Base-by-base conservation (phyloP, 2,797 vertebrate genomes). In the Malacoraja senta region DNA sequence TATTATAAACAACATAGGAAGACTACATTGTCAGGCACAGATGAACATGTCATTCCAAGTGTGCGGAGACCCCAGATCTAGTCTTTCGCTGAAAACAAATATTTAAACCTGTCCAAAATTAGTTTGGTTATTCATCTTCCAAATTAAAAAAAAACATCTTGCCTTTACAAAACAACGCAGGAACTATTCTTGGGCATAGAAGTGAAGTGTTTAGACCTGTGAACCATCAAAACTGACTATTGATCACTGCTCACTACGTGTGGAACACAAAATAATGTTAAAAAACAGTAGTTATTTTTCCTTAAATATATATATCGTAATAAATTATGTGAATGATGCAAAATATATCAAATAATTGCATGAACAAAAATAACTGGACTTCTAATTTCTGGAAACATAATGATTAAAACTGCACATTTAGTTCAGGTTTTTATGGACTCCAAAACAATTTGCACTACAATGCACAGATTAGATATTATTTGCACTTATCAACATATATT, bases 281-380 rank as follows among this genome's bases (percentile, higher is more conserved):
- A 12, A 35, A 35, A 35, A 35, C n/a, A 17, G 65, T 35, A 19
- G 63, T 6, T 35, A 17, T 15, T 93, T 76, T 93, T 96, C 96
- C 13, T 95, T 93, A 96, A 93, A 93, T 93, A 93, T 93, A 35
- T 76, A 74, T 32, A 93, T 32, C 12, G 35, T 13, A 96, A 96
- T 96, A 96, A 94, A 95, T 97, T 96, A 96, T 97, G 96, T 94
- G 94, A 88, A n/a, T 93, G 81, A 71, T 61, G 91, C 96, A 96
- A 96, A 35, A 88, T 4, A 9, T 21, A 9, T 2, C 65, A 19
- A 21, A 68, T 24, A 44, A 76, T 92, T 44, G 35, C 32, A 29
- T 38, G 19, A 53, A 91, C 38, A 1, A 53, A 74, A 92, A 26
- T 4, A 74, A 38, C 12, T 6, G 38, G 10, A 2, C 26, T 68